Base-by-base conservation (phyloP, 2,113 vertebrate species). In the Sporophila hypoxantha region DNA sequence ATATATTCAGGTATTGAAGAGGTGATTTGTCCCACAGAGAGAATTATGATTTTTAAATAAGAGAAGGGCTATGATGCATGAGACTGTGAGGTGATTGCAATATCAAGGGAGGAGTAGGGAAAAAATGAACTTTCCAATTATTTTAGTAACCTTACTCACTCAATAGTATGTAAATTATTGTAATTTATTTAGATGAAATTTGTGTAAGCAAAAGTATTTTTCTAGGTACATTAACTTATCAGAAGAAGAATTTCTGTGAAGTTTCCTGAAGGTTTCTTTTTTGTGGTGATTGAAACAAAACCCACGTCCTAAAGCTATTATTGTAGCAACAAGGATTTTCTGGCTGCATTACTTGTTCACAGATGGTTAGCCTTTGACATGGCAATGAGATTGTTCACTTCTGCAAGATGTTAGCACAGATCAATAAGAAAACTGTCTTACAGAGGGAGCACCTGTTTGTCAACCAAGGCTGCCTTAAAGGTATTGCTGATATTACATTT, bases 341-440 rank as follows among this genome's bases (percentile, higher is more conserved):
- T 91, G 88, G 94, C 87, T 88, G 85, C 93, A 88, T 93, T 89
- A 75, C 93, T 91, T 89, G 90, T 95, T 95, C 93, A 91, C 94
- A 93, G 90, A 91, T 92, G 94, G 91, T 94, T 96, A 95, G 90
- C 90, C 93, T 96, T 94, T 95, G 95, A 93, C 94, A 95, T 60
- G 80, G 88, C 90, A 94, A 95, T 85, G 88, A 91, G 90, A 88
- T 87, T 90, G 94, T 87, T 96, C 93, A 93, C 91, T 95, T 80
- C 83, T 92, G 79, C 76, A 77, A 86, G 94, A 84, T 77, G 91
- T 95, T 95, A 96, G 89, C 87, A 53, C 74, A 84, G 89, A 96
- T 95, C 94, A 90, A 94, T 96, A 95, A 76, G 87, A 95, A 94
- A 94, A 92, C 93, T 93, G 90, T 93, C 94, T 89, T 76, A 89